Evolutionary conservation across 2,888 invertebrate genomes (phyloP), one percentile per base, ranked within the genome.

Genomic region (Trachelus stipa): DNA sequence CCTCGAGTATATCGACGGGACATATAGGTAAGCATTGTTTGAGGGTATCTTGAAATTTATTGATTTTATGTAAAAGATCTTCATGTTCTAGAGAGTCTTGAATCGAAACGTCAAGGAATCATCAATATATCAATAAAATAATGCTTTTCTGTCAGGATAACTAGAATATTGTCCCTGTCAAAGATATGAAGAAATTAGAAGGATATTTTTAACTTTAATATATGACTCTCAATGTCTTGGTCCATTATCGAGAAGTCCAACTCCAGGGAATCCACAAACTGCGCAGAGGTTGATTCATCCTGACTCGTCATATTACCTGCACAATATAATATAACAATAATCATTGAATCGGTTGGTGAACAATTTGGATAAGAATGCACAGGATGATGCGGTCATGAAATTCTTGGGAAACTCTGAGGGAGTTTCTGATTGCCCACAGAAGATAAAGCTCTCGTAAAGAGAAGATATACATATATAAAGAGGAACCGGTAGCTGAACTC

Each of bases 201-300:
- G 89, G 89, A 89, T 89, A 89, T 89, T 83, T 86, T 87, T 75
- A 89, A 74, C 31, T 74, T 78, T 11, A 81, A 76, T 31, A 84
- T 79, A 37, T 79, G 77, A 73, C 80, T 78, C n/a, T 81, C 82
- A 35, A 75, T 68, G 71, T 34, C 69, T 0, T 76, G 76, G 34
- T 31, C 56, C 1, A 76, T 74, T 85, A 85, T 85, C 73, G 9
- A 76, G 56, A 4, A 79, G 79, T 71, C 34, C 31, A 71, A 33
- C 1, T 71, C 34, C 71, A 71, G 9, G 12, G 33, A 71, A 71
- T 71, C 33, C 71, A 34, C 31, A 31, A 33, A 31, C 4, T 71
- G 33, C 33, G 71, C 11, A 15, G 33, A 71, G 71, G 71, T 12
- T 15, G 71, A 71, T 71, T 31, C 12, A 15, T 71, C 9, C 34